Conservation (phyloP, 1,140 invertebrate species). For the Drosophila guanche region DNA sequence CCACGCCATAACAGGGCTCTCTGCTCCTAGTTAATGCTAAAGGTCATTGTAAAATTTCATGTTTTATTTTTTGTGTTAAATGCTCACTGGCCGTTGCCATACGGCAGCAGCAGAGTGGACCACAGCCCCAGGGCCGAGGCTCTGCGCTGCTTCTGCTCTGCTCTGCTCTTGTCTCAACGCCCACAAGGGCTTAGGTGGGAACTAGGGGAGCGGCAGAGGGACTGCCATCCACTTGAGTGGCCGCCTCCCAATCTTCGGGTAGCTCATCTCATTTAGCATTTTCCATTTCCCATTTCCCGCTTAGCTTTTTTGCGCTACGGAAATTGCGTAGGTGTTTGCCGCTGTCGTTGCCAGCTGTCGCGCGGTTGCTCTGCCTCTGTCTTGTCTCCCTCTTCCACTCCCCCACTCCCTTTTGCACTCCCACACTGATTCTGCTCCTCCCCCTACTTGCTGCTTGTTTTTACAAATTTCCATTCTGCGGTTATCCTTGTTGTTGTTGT, state of each 20-base stretch:
- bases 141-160: too few species aligned
- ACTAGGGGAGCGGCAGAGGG: background rate
- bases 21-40: conserved; percentile 63
- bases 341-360: background rate
- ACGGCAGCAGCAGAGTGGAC: too few species aligned
- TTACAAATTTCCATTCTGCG: conserved; percentile 62
- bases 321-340: conserved; percentile 76
- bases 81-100: background rate
- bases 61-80: conserved; percentile 53
- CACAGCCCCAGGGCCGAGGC: too few species aligned
- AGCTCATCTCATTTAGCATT: conserved; percentile 55
- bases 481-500: conserved; percentile 33
- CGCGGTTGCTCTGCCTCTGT: conserved; percentile 12
- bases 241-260: conserved; percentile 27
- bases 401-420: background rate
- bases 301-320: conserved; percentile 66
- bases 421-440: background rate
- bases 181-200: too few species aligned
- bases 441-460: conserved; percentile 17
- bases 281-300: conserved; percentile 67
- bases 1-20: conserved; percentile 17
- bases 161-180: too few species aligned
- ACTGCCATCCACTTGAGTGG: conserved; percentile 45
- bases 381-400: conserved; percentile 9
- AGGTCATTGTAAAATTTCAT: conserved; percentile 76